Evolutionary conservation across 2,113 vertebrate genomes (phyloP).

Genomic region (Rhombomys opimus): DNA sequence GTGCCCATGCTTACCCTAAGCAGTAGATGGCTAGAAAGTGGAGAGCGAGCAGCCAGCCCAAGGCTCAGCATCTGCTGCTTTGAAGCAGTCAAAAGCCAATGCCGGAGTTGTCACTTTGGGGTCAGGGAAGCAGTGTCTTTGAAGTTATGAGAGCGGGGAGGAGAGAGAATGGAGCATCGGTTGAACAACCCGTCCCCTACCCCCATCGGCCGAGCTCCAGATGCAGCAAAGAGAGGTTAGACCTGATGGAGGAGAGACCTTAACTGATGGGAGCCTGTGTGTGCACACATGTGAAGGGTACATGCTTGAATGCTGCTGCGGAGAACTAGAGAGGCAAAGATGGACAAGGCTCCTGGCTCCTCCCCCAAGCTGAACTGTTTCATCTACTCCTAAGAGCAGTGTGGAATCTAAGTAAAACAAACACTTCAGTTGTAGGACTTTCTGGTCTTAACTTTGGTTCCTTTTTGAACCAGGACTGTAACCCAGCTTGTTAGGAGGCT

Average conservation of each 20-base stretch:
- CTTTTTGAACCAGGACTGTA: not conserved
- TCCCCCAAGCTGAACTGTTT: not conserved
- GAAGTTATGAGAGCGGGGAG: slow-evolving; percentile 64
- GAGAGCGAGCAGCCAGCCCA: not conserved
- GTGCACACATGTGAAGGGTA: not conserved
- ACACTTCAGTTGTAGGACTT: not conserved
- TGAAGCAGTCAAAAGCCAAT: not conserved
- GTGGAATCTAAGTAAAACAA: not conserved
- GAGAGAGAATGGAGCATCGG: slow-evolving; percentile 59
- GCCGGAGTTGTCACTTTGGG: slow-evolving; percentile 58
- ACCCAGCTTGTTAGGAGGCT: not conserved
- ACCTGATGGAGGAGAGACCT: not conserved
- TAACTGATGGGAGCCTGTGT: not conserved
- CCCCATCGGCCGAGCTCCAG: slow-evolving; percentile 44
- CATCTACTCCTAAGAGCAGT: not conserved
- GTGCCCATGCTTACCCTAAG: slow-evolving; percentile 56
- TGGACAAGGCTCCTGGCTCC: not conserved
- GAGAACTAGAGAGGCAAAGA: not conserved
- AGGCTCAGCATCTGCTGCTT: slow-evolving; percentile 7
- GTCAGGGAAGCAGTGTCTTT: slow-evolving; percentile 63
- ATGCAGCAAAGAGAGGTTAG: not conserved
- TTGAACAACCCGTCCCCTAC: slow-evolving; percentile 42
- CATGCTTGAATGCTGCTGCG: not conserved
- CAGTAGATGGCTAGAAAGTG: not conserved
- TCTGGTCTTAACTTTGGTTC: not conserved